Evolutionary conservation across 1,140 invertebrate species (phyloP).

Genomic region (Polypedilum vanderplanki): DNA sequence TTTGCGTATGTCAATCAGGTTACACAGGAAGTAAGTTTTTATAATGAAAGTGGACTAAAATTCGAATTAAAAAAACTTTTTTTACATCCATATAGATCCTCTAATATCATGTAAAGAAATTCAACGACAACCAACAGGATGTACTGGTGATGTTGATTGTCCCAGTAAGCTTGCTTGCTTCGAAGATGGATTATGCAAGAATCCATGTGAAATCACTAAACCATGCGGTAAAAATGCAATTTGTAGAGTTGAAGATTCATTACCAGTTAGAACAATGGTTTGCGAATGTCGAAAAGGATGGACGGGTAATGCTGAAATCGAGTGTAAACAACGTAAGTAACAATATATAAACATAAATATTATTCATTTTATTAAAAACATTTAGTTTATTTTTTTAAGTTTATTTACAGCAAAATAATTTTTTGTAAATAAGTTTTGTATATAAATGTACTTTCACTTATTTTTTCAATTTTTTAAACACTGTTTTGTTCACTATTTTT

Average conservation of each 20-base stretch:
- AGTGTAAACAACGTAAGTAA: constrained; percentile 65
- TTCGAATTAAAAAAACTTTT: neutral
- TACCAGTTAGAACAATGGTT: constrained; percentile 79
- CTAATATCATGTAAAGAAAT: constrained; percentile 55
- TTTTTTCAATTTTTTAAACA: constrained; percentile 30
- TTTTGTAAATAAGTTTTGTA: constrained; percentile 32
- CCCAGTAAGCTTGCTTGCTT: constrained; percentile 77
- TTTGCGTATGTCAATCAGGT: constrained; percentile 74
- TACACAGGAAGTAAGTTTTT: constrained; percentile 55
- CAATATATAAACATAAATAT: too few relatives aligned
- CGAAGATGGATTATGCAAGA: constrained; percentile 61
- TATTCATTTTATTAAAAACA: neutral
- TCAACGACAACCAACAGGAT: constrained; percentile 56
- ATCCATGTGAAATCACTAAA: constrained; percentile 69
- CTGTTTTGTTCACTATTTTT: constrained; percentile 26
- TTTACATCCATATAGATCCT: constrained; percentile 48
- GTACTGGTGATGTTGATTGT: constrained; percentile 75
- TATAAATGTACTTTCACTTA: constrained; percentile 39
- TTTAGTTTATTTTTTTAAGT: neutral
- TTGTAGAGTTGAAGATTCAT: constrained; percentile 73
- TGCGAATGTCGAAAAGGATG: constrained; percentile 76
- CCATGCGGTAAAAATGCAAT: constrained; percentile 74
- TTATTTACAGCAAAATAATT: neutral
- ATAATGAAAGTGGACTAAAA: neutral
- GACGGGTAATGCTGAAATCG: constrained; percentile 73